Base-by-base conservation (phyloP, 2,888 invertebrate genomes). In the Dione juno region DNA sequence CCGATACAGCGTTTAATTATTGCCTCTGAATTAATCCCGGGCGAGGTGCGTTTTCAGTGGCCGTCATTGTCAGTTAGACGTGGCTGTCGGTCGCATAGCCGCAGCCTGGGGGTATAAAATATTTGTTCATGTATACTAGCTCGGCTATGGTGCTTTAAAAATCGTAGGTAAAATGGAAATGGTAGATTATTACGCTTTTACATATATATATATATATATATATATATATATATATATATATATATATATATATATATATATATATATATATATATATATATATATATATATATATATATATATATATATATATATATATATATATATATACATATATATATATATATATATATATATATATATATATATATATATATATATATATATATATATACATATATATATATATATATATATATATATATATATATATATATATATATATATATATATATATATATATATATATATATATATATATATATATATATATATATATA, bases 1-100 rank as follows among this genome's bases (percentile, higher is more conserved):
- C 72, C 75, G 79, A 76, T 76, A 78, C 78, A 77, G 73, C 69
- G 78, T 82, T 85, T 84, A 84, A 84, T 85, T 83, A 86, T 82
- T 81, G 81, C 80, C 79, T 76, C 76, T 71, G 80, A 79, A 81
- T 83, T 84, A 83, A 84, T 80, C 79, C 79, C 77, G 75, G 73
- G 48, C 73, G 77, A 79, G 80, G 80, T 80, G 80, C 79, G 82
- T 80, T 81, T 81, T 77, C 81, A 77, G 79, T 77, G 80, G 78
- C 76, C 81, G 83, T 84, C 83, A 80, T 77, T 80, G 80, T 78
- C 79, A 80, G 78, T 78, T 80, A 78, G 78, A 69, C 70, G 70
- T 66, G 66, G 66, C 67, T 74, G 74, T 74, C 69, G 65, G 65
- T 67, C 16, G 69, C 73, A 67, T 28, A 37, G 67, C 68, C 61